Evolutionary conservation across 2,113 vertebrate species (phyloP).

Genomic region (Corydoras sp.): DNA sequence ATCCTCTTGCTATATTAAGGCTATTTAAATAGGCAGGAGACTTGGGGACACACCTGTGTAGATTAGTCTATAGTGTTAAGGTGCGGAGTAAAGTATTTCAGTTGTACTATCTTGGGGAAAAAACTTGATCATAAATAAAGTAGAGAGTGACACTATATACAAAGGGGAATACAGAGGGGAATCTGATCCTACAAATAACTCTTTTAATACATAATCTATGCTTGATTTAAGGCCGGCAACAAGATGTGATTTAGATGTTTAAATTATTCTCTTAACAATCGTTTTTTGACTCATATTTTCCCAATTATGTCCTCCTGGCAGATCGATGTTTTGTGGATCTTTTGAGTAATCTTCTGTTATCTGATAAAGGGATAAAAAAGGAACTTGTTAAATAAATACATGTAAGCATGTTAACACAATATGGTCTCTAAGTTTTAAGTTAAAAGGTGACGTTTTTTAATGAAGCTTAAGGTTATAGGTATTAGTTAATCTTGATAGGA

Average conservation of each 20-base stretch:
- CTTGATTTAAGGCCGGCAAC: constrained; percentile 53
- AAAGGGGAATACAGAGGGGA: not conserved
- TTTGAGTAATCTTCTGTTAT: constrained; percentile 67
- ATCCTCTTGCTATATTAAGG: constrained; percentile 11
- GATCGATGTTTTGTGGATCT: constrained; percentile 50
- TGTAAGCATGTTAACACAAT: too few relatives aligned
- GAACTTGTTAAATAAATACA: not conserved
- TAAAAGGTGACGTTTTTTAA: too few relatives aligned
- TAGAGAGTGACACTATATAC: constrained; percentile 30
- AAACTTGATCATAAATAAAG: constrained; percentile 19
- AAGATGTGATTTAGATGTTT: constrained; percentile 54
- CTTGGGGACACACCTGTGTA: not conserved
- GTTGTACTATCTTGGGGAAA: constrained; percentile 10
- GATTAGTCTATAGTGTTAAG: not conserved
- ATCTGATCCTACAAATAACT: constrained; percentile 24
- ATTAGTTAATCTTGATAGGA: too few relatives aligned
- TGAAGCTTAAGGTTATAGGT: too few relatives aligned
- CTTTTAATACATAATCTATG: constrained; percentile 20
- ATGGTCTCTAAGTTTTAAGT: too few relatives aligned
- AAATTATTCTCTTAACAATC: constrained; percentile 16
- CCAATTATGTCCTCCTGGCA: constrained; percentile 36
- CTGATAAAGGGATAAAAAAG: constrained; percentile 37
- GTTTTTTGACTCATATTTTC: constrained; percentile 42
- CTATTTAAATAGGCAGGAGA: constrained; percentile 5
- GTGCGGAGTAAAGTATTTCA: constrained; percentile 11